A percentile compares a stretch with the other conserved stretches of the same genome.
Conservation (phyloP, 2,113 vertebrate species). For the Myocastor coypus region DNA sequence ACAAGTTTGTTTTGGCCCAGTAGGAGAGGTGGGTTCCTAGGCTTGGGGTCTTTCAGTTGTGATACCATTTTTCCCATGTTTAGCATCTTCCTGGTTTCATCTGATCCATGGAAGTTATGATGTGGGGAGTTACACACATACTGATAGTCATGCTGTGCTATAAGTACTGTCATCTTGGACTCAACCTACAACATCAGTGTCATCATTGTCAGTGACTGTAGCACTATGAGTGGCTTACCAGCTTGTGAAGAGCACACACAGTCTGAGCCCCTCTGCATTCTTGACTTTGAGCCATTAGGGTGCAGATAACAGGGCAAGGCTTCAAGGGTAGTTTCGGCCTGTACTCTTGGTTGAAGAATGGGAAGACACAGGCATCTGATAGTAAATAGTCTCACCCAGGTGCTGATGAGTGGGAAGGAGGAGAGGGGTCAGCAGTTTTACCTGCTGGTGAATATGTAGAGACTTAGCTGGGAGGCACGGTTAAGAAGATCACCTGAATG, state of each 20-base stretch:
- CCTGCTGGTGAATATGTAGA: neutral
- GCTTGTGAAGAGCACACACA: neutral
- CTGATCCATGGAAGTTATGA: neutral
- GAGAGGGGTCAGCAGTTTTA: neutral
- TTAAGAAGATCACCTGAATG: neutral
- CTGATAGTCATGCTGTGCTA: neutral
- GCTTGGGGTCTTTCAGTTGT: neutral
- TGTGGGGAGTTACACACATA: neutral
- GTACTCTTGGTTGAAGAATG: neutral
- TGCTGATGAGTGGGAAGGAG: neutral
- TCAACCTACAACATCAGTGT: neutral
- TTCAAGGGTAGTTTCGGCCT: neutral
- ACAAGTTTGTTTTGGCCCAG: neutral
- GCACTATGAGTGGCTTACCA: neutral
- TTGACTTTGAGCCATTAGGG: neutral
- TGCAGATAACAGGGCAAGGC: neutral
- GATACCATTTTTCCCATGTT: neutral
- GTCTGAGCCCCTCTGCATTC: neutral
- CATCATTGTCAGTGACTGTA: neutral
- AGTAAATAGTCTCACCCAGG: neutral
- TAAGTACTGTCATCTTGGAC: neutral
- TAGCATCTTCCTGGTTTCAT: neutral
- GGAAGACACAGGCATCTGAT: neutral
- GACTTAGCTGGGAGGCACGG: neutral
- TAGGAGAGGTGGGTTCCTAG: neutral